Conservation (phyloP, 1,140 invertebrate species). For the Pachypeltis micranthus region DNA sequence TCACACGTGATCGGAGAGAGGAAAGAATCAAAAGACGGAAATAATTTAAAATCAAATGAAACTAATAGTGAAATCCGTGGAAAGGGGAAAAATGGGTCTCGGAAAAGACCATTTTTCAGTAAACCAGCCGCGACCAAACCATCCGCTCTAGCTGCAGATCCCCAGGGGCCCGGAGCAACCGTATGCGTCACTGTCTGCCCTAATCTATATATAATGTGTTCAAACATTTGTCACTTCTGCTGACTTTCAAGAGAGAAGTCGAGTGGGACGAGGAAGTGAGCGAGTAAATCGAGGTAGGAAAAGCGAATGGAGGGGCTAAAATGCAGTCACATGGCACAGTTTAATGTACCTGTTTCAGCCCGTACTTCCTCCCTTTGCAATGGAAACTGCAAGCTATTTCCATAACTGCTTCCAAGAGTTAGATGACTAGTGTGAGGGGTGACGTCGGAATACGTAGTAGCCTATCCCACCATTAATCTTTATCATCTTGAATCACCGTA, state of each 20-base stretch:
- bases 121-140: background rate
- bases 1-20: too few species aligned
- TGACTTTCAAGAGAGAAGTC: background rate
- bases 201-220: constrained; percentile 8
- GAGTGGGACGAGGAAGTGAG: too few species aligned
- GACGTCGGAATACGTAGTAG: too few species aligned
- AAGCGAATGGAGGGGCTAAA: too few species aligned
- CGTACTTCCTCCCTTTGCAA: too few species aligned
- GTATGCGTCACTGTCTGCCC: background rate
- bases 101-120: background rate
- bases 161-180: background rate
- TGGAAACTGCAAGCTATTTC: background rate
- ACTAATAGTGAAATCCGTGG: background rate
- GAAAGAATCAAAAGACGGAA: too few species aligned
- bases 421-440: too few species aligned
- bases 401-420: background rate
- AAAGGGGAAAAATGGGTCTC: background rate
- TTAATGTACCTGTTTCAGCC: background rate
- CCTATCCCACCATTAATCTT: too few species aligned
- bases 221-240: constrained; percentile 3
- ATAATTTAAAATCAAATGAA: constrained; percentile 1
- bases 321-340: background rate
- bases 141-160: background rate
- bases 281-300: too few species aligned
- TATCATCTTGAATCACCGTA: too few species aligned